Percentiles rank a stretch among this genome's conserved stretches.
Conservation (phyloP, 2,113 vertebrate genomes). For the Cettia cetti region DNA sequence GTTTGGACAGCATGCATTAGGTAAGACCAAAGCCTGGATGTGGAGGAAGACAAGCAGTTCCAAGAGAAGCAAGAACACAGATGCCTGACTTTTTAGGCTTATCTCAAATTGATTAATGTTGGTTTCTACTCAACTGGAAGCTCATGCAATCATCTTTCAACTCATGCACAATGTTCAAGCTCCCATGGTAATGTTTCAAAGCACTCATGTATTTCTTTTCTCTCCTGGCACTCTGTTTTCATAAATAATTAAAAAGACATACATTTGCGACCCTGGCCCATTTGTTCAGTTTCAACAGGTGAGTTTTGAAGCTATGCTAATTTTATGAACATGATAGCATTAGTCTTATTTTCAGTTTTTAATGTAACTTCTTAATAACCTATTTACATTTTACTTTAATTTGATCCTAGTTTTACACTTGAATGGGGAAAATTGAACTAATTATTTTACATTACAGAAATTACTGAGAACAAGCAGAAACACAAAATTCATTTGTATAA, state of each 20-base stretch:
- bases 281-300: not conserved
- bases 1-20: not conserved
- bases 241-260: not conserved
- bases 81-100: not conserved
- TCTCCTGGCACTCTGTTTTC: not conserved
- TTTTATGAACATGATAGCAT: not conserved
- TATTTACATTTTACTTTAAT: not conserved
- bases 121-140: not conserved
- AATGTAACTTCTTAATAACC: not conserved
- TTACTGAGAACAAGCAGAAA: not conserved
- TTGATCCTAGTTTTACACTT: not conserved
- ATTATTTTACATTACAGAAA: not conserved
- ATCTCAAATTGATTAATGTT: not conserved
- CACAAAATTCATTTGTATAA: not conserved
- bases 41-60: not conserved
- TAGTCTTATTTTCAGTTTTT: not conserved
- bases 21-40: not conserved
- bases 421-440: not conserved
- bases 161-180: not conserved
- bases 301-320: not conserved
- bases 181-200: not conserved
- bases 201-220: not conserved
- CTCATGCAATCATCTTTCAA: not conserved
- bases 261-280: not conserved
- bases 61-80: not conserved